Evolutionary conservation across 2,113 vertebrate genomes (phyloP), one percentile per base, ranked within the genome.

Genomic region (Ammodytes dubius): DNA sequence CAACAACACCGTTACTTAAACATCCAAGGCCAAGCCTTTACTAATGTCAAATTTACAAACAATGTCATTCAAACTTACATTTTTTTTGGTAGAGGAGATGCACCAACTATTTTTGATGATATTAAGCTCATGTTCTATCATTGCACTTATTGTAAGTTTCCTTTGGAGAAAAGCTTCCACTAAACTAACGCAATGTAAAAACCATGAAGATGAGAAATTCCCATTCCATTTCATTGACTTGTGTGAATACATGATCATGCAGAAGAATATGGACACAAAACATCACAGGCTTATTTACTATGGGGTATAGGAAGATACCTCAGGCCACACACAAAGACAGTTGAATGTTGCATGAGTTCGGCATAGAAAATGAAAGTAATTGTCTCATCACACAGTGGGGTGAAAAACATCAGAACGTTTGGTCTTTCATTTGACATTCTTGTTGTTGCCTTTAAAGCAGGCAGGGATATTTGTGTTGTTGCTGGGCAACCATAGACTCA

Each of bases 41-140:
- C 4, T 39, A 54, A 52, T 49, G 70, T 52, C 70, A 77, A 14
- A n/a, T 61, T 85, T 59, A 27, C 58, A 15, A 45, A 46, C 3
- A 47, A 66, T 9, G 19, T 47, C 8, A 66, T 27, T 12, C 5
- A 3, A 14, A 74, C 27, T 27, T 27, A 27, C 27, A 1, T 14
- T 56, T 0, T 46, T 71, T 27, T 13, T 46, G 14, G 37, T 6
- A 40, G 12, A 39, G 46, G n/a, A 11, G 27, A 70, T 65, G 45
- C 40, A 65, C 37, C n/a, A 49, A 43, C 3, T 37, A 1, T 0
- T 49, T 35, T 10, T 71, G 17, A 73, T 7, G 3, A 27, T 8
- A 14, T 59, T 27, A 54, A 50, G 45, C 39, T 74, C 45, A 61
- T 35, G 58, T 72, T 68, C 5, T 52, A 27, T 9, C 12, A 68